Percentiles rank a stretch among this genome's conserved stretches.
These are phyloP conservation scores for Pygoscelis antarcticus DNA, from an alignment of 2,113 vertebrate species.

Conservation along the genomic window DNA sequence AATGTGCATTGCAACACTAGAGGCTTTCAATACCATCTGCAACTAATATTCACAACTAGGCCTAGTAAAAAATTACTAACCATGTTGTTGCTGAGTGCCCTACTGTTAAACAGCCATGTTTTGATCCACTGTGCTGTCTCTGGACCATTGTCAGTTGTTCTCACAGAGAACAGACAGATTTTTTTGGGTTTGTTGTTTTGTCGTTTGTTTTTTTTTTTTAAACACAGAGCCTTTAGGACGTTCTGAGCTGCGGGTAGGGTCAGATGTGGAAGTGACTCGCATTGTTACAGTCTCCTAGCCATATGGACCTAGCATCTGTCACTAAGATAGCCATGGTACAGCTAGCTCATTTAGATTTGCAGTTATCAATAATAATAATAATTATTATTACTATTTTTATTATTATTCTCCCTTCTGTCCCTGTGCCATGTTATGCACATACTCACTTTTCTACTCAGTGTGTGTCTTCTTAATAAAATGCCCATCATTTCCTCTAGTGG, in stretches of 20 bases:
- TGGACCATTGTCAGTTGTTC: not conserved
- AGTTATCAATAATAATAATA: not conserved
- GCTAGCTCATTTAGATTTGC: not conserved
- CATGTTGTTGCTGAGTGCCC: fast-evolving
- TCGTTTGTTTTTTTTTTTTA: not conserved
- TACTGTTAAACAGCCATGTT: not conserved
- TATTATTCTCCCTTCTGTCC: not conserved
- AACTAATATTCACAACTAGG: not conserved
- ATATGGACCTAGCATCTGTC: not conserved
- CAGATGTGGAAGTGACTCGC: not conserved
- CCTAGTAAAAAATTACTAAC: not conserved
- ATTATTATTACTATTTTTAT: not conserved
- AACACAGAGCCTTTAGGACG: not conserved
- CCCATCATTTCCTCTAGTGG: not conserved
- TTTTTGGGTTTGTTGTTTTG: too few relatives aligned
- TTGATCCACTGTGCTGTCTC: not conserved
- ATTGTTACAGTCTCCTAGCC: not conserved
- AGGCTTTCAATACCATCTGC: not conserved
- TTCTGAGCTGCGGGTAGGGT: not conserved
- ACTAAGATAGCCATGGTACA: not conserved
- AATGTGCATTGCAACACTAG: not conserved
- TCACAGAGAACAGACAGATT: not conserved
- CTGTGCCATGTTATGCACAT: not conserved
- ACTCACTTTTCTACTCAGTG: not conserved
- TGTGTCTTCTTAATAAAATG: not conserved